These are phyloP conservation scores for Conopomorpha cramerella DNA, from an alignment of 1,140 invertebrate genomes.

Conservation along the genomic window DNA sequence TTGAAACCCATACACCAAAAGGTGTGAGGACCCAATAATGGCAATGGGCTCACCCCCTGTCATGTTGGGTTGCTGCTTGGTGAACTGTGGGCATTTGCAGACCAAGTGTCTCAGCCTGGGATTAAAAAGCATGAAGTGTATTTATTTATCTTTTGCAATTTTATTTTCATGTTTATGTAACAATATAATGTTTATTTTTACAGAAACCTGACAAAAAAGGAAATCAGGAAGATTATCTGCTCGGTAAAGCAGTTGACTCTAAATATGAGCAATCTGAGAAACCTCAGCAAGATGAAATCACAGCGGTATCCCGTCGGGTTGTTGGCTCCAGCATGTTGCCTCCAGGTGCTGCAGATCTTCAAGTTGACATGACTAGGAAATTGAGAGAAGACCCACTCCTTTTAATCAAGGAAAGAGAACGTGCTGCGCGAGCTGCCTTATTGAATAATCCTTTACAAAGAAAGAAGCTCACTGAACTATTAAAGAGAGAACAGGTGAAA, in stretches of 20 bases:
- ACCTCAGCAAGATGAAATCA: conserved; percentile 74
- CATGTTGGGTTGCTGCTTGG: too few relatives aligned
- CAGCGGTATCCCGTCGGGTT: conserved; percentile 72
- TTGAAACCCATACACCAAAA: too few relatives aligned
- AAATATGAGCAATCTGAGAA: conserved; percentile 71
- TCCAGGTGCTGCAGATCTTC: conserved; percentile 60
- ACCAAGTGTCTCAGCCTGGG: too few relatives aligned
- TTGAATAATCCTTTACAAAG: conserved; percentile 90
- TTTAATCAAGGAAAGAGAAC: conserved; percentile 82
- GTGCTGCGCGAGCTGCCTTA: conserved; percentile 78
- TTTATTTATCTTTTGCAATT: conserved; percentile 6
- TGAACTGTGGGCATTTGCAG: too few relatives aligned
- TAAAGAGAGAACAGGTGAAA: conserved; percentile 65
- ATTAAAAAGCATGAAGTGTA: too few relatives aligned
- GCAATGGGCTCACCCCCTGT: too few relatives aligned
- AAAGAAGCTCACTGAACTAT: conserved; percentile 78
- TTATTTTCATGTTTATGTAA: conserved; percentile 1
- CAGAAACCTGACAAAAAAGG: conserved; percentile 71
- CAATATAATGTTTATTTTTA: conserved; percentile 8
- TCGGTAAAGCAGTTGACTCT: conserved; percentile 88
- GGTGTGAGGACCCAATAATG: too few relatives aligned
- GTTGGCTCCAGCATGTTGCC: conserved; percentile 48
- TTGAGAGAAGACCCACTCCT: conserved; percentile 89
- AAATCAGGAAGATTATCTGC: conserved; percentile 86
- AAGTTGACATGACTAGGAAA: conserved; percentile 82